Conservation (phyloP, 2,797 vertebrate genomes). For the Otus scops region DNA sequence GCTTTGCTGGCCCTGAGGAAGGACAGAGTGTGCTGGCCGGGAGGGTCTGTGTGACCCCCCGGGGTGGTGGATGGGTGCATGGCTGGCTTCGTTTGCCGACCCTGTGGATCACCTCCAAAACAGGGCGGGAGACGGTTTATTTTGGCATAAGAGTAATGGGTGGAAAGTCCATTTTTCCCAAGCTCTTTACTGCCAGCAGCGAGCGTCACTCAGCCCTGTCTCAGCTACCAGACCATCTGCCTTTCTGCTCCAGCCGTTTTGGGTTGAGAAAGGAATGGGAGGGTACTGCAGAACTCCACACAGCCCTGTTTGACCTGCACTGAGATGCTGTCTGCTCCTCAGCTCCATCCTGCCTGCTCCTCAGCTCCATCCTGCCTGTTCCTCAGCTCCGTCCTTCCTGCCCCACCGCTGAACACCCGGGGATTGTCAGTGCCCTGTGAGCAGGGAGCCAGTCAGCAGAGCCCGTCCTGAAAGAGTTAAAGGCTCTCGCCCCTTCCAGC, state of each 20-base stretch:
- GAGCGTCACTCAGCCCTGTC: background rate
- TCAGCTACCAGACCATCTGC: background rate
- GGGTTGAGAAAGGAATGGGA: background rate
- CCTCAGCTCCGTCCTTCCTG: background rate
- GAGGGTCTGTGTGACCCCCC: background rate
- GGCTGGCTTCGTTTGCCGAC: background rate
- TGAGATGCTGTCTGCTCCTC: background rate
- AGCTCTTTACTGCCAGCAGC: background rate
- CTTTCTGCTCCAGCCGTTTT: background rate
- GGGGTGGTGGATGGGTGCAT: background rate
- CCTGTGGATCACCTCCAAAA: background rate
- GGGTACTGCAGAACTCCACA: background rate
- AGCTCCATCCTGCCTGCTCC: background rate
- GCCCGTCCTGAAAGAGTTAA: conserved; percentile 13
- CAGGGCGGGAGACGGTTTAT: background rate
- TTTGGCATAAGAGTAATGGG: background rate
- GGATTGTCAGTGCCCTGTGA: background rate
- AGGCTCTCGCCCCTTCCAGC: background rate
- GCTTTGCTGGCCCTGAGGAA: background rate
- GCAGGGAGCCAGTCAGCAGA: rapidly evolving
- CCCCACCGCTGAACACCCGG: background rate
- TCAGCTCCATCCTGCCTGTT: background rate
- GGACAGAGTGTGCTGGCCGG: rapidly evolving
- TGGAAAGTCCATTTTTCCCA: background rate
- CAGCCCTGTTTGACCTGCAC: rapidly evolving